These are phyloP conservation scores for Lepeophtheirus nordmannii DNA, from an alignment of 2,888 invertebrate genomes.

Conservation along the genomic window DNA sequence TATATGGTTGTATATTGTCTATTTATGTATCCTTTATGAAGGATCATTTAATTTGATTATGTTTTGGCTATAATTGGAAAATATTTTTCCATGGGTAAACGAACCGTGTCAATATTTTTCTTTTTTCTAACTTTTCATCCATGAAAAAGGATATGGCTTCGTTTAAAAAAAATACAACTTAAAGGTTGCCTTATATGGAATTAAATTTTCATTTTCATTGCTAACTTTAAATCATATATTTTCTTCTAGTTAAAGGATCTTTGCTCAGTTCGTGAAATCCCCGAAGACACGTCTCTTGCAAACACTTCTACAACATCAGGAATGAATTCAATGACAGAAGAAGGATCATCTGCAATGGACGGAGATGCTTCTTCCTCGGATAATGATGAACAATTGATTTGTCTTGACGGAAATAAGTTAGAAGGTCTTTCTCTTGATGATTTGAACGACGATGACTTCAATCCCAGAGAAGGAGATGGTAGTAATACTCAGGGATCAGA, in stretches of 20 bases:
- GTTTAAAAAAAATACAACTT: neutral
- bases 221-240: too few species aligned
- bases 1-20: too few species aligned
- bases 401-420: neutral
- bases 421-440: constrained; percentile 32
- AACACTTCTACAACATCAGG: too few species aligned
- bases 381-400: constrained; percentile 12
- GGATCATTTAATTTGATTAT: neutral
- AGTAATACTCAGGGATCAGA: constrained; percentile 26
- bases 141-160: constrained; percentile 5
- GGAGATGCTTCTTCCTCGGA: constrained; percentile 2
- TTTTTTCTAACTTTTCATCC: constrained; percentile 10
- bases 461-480: constrained; percentile 67
- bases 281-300: neutral
- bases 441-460: constrained; percentile 59
- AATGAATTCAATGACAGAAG: too few species aligned
- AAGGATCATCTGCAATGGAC: neutral
- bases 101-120: neutral
- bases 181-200: too few species aligned
- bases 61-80: too few species aligned
- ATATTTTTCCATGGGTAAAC: neutral
- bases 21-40: neutral
- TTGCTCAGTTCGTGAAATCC: neutral
- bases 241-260: constrained; percentile 1
- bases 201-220: too few species aligned